Base-by-base conservation (phyloP, 2,888 invertebrate genomes). In the Epinotia ramella region DNA sequence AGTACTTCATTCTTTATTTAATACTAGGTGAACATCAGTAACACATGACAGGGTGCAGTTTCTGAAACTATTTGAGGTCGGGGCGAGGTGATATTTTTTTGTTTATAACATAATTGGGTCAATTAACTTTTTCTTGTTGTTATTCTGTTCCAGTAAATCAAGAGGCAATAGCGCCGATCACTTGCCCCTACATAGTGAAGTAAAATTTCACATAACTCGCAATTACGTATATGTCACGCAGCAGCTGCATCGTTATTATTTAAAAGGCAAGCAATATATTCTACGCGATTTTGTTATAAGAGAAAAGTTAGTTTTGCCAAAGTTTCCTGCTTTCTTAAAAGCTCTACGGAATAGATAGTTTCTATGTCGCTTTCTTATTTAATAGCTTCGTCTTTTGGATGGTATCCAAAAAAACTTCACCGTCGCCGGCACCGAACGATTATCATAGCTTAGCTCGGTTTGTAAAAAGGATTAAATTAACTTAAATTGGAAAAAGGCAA, bases 301-400 rank as follows among this genome's bases (percentile, higher is more conserved):
- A 56, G 40, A 57, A 67, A 67, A 57, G 62, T 59, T 66, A 33
- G 18, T 33, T 71, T 69, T 62, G 46, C 66, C 62, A 56, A 76
- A 67, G 67, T 67, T 66, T 56, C 66, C 46, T 67, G 24, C 53
- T 33, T 49, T 66, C 66, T 71, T 76, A 67, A 62, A 71, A 76
- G 56, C 74, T 66, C 24, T 44, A 60, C 59, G 71, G 53, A 60
- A 62, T 71, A 64, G 33, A 76, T 65, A 66, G 56, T 62, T 60
- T 59, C 53, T 44, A 56, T 62, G 56, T 63, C 44, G 76, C 33
- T 62, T 67, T 72, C 28, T 63, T 67, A 66, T 72, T 72, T 71
- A 63, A 67, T 72, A 72, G 46, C 59, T 71, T 66, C 71, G 53
- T 63, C 24, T 53, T 44, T 76, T 76, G 76, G 76, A 67, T 72